A percentile compares a stretch with the other conserved stretches of the same genome.
Conservation (phyloP, 2,797 vertebrate genomes). For the Ammospiza maritima region DNA sequence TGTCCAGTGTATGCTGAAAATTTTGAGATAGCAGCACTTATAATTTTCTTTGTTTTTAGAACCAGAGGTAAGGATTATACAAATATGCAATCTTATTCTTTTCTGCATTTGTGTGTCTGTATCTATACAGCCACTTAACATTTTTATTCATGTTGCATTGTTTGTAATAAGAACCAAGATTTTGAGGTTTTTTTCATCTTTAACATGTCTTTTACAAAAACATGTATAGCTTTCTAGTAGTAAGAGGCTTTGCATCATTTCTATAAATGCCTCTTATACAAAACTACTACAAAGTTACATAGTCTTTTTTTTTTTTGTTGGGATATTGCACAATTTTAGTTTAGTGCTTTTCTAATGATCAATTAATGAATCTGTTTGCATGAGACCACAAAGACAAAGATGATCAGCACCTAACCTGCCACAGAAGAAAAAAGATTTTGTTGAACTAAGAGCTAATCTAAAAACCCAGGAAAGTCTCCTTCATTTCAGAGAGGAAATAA, state of each 20-base stretch:
- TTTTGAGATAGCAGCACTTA: background rate
- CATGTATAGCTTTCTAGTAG: background rate
- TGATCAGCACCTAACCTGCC: background rate
- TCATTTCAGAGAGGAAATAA: background rate
- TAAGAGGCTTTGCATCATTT: background rate
- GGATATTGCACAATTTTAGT: background rate
- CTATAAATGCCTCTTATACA: background rate
- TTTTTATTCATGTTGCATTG: background rate
- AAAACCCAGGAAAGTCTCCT: background rate
- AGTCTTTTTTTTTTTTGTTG: background rate
- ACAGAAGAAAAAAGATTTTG: background rate
- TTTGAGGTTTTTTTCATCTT: background rate
- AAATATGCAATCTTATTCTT: background rate
- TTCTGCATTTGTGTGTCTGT: background rate
- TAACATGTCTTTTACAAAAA: background rate
- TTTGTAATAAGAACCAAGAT: background rate
- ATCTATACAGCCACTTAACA: background rate
- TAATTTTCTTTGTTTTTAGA: background rate
- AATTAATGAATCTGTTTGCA: background rate
- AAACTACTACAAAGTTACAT: background rate
- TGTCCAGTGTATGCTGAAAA: background rate
- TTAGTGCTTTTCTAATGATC: constrained; percentile 18
- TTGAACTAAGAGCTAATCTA: background rate
- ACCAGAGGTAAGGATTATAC: background rate
- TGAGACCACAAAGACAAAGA: background rate